Conservation (phyloP, 2,888 invertebrate species). For the Epistrophe eligans region DNA sequence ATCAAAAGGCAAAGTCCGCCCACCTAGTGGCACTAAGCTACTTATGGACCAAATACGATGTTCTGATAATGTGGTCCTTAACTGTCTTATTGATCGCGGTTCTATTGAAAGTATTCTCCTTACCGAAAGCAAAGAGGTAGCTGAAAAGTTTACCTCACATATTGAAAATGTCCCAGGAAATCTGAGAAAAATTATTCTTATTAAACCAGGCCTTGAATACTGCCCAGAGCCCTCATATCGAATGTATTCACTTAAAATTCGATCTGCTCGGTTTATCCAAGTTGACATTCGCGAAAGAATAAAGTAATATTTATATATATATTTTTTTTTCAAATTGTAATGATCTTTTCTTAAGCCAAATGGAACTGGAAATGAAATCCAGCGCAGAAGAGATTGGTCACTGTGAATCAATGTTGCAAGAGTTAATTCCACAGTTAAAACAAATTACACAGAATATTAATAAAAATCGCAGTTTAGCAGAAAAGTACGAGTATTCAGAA, state of each 20-base stretch:
- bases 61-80: conserved; percentile 90
- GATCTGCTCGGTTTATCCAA: conserved; percentile 86
- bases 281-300: conserved; percentile 88
- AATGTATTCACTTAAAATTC: conserved; percentile 87
- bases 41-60: conserved; percentile 90
- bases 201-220: conserved; percentile 87
- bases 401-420: conserved; percentile 69
- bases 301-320: conserved; percentile 68
- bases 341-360: conserved; percentile 64
- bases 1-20: conserved; percentile 78
- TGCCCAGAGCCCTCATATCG: conserved; percentile 91
- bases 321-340: neutral
- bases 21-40: conserved; percentile 78
- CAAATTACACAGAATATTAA: conserved; percentile 68
- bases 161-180: conserved; percentile 88
- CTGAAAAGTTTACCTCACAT: conserved; percentile 88
- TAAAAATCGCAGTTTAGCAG: conserved; percentile 75
- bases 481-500: conserved; percentile 76
- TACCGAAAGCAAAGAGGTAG: conserved; percentile 86
- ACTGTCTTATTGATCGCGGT: conserved; percentile 92
- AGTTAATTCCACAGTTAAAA: conserved; percentile 74
- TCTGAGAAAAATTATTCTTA: conserved; percentile 88
- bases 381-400: conserved; percentile 46
- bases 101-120: conserved; percentile 90
- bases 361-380: conserved; percentile 68